Percentiles rank a stretch among this genome's conserved stretches.
Evolutionary conservation across 2,888 invertebrate species (phyloP).

Genomic region (Eristalis pertinax): DNA sequence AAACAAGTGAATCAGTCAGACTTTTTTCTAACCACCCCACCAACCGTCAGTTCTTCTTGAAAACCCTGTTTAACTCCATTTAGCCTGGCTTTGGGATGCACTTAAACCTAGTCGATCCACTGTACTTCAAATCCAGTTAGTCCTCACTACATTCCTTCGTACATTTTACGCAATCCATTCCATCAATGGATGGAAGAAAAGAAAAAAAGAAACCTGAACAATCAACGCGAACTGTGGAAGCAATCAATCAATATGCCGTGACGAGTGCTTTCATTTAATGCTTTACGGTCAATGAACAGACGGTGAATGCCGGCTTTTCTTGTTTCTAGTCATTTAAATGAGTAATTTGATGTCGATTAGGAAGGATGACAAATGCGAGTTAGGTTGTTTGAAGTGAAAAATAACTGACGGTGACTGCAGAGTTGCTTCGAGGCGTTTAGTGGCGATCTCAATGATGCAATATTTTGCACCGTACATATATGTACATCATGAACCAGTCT

Average conservation of each 20-base stretch:
- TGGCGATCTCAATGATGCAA: neutral
- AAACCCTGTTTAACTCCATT: too few species aligned
- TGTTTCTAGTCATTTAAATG: neutral
- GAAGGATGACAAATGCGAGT: neutral
- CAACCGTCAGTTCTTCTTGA: too few species aligned
- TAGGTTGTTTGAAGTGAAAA: neutral
- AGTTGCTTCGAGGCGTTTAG: neutral
- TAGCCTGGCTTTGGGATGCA: too few species aligned
- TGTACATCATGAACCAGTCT: too few species aligned
- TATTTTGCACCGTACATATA: too few species aligned
- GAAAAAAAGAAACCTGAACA: neutral
- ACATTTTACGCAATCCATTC: neutral
- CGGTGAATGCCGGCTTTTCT: neutral
- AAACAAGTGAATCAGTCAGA: too few species aligned
- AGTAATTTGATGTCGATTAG: neutral
- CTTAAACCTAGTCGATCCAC: too few species aligned
- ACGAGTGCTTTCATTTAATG: neutral
- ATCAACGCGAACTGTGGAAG: neutral
- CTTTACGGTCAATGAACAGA: neutral
- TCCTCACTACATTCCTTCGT: neutral
- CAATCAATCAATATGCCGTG: neutral
- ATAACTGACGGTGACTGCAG: neutral
- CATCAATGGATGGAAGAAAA: neutral
- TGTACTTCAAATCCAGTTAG: too few species aligned
- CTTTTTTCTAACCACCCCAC: too few species aligned